Base-by-base conservation (phyloP, 2,797 vertebrate species). In the Oreortyx pictus region DNA sequence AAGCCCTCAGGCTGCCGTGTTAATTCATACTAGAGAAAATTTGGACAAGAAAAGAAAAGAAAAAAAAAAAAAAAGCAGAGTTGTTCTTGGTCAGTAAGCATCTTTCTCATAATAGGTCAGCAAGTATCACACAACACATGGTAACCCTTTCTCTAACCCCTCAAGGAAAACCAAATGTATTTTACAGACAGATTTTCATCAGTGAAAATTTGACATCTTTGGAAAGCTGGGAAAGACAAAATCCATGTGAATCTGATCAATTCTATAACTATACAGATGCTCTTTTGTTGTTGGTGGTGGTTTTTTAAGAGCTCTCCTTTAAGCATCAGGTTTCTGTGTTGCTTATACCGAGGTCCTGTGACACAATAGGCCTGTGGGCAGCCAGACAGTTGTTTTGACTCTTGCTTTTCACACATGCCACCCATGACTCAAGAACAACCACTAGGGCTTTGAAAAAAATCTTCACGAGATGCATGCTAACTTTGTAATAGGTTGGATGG, bases 1-100 rank as follows among this genome's bases (percentile, higher is more conserved):
- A 93, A 95, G 65, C 82, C 91, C 25, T 33, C 56, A 39, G 76
- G 84, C 27, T 85, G 76, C 64, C 1, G 31, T 49, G 92, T 64
- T 5, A 11, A 2, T 46, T 78, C 76, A 0, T 95, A 95, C 95
- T 96, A 59, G 7, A 86, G 37, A 83, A 13, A 13, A 41, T 41
- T 41, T 41, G 39, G 39, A 41, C 39, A 41, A 41, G 39, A 41
- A 41, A 41, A 41, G 5, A 41, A 39, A 11, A 39, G 13, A 14
- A 41, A 11, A 11, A 39, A 41, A 14, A 39, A 39, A 39, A 41
- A 61, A 75, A 52, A 85, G 85, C 82, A 41, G 49, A 56, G 49
- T 33, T 78, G 54, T 14, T 54, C 24, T 82, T 33, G 22, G 27
- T 75, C 54, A 85, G 79, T 79, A 82, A 72, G 37, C 18, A 61